phyloP scores from a whole-genome alignment of 2,888 invertebrate species.

The Epinotia bilunana region DNA sequence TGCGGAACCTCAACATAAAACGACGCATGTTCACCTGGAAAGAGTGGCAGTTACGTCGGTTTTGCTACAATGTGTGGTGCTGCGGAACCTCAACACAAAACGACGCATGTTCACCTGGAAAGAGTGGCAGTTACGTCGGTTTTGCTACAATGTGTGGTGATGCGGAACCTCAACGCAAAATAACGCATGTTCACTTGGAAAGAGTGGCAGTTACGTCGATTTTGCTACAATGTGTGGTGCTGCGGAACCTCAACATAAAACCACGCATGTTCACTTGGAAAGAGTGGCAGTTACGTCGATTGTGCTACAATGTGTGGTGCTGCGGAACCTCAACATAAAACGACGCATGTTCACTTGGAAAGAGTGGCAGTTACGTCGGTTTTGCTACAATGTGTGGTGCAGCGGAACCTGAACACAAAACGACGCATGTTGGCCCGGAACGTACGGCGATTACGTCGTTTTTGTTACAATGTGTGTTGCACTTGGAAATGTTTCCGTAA shows the following conservation, averaged over 20 bases:
- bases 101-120: not conserved
- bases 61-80: not conserved
- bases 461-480: not conserved
- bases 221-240: not conserved
- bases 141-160: not conserved
- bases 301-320: not conserved
- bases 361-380: not conserved
- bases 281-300: not conserved
- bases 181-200: not conserved
- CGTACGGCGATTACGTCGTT: not conserved
- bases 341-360: not conserved
- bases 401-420: not conserved
- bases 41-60: not conserved
- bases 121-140: not conserved
- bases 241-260: not conserved
- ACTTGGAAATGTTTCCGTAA: conserved; percentile 18
- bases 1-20: not conserved
- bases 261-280: not conserved
- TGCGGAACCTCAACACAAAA: not conserved
- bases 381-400: not conserved
- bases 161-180: not conserved
- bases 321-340: not conserved
- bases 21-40: not conserved
- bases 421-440: not conserved
- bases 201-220: not conserved